These are phyloP conservation scores for Solenodon paradoxus DNA, from an alignment of 2,113 vertebrate genomes.

Conservation along the genomic window DNA sequence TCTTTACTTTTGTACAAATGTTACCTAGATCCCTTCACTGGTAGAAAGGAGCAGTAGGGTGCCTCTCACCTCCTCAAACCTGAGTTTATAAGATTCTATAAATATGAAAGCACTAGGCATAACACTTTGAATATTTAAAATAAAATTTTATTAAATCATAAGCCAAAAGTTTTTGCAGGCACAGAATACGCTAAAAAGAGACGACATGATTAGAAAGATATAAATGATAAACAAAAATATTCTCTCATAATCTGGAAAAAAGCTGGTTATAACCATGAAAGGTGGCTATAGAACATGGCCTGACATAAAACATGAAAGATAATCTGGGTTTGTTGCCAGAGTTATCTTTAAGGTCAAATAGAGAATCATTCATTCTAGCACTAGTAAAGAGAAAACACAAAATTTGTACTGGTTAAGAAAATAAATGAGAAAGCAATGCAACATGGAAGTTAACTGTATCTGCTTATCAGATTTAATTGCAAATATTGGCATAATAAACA, in stretches of 20 bases:
- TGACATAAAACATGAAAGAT: background rate
- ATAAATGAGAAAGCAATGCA: constrained; percentile 44
- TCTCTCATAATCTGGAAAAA: background rate
- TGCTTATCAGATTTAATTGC: constrained; percentile 49
- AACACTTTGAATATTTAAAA: background rate
- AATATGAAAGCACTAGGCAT: background rate
- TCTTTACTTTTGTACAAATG: background rate
- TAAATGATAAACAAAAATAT: background rate
- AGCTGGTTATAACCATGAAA: background rate
- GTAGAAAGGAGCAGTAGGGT: background rate
- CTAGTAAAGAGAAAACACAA: background rate
- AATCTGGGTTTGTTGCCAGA: background rate
- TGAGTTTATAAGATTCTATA: background rate
- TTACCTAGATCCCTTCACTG: background rate
- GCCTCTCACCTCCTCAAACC: background rate
- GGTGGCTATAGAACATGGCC: background rate
- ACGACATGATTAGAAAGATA: background rate
- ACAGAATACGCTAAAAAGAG: background rate
- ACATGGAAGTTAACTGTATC: background rate
- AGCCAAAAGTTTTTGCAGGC: background rate
- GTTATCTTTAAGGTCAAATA: constrained; percentile 10
- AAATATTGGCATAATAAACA: background rate
- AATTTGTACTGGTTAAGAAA: background rate
- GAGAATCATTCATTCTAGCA: background rate
- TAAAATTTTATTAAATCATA: constrained; percentile 39